Evolutionary conservation across 2,113 vertebrate genomes (phyloP).

Genomic region (Xenopus laevis): DNA sequence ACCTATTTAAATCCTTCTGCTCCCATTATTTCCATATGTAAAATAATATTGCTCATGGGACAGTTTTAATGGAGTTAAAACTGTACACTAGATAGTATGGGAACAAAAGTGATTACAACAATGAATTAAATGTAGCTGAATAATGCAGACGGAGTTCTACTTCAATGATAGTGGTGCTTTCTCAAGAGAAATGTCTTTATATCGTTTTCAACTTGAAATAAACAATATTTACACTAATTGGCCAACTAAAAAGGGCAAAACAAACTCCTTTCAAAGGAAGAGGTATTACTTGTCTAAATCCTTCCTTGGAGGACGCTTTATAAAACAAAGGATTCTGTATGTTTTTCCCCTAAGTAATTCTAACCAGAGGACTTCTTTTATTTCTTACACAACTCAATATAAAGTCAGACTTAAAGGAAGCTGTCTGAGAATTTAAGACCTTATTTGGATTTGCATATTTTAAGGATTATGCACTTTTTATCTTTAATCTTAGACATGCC

Average conservation of each 20-base stretch:
- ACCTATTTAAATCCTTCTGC: no score
- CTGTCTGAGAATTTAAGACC: slow-evolving; percentile 23
- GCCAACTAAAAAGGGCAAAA: background rate
- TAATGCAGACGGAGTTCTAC: no score
- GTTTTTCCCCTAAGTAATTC: background rate
- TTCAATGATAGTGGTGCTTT: no score
- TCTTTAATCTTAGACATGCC: slow-evolving; percentile 6
- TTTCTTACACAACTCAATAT: slow-evolving; percentile 5
- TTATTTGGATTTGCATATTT: slow-evolving; percentile 28
- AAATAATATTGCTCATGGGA: no score
- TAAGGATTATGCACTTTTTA: slow-evolving; percentile 17
- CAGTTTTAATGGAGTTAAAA: no score
- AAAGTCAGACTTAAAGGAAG: slow-evolving; percentile 19
- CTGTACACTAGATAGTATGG: no score
- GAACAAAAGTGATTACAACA: no score
- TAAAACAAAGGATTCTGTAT: slow-evolving; percentile 10
- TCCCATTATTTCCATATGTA: no score
- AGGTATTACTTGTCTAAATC: slow-evolving; percentile 1
- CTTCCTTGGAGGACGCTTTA: slow-evolving; percentile 15
- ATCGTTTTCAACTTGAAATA: background rate
- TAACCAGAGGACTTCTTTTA: slow-evolving; percentile 13
- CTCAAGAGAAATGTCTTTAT: no score
- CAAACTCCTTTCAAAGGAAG: slow-evolving; percentile 9
- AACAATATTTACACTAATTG: background rate
- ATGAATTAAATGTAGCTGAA: no score